These are phyloP conservation scores for Sisyra terminalis DNA, from an alignment of 2,888 invertebrate species.

Conservation along the genomic window DNA sequence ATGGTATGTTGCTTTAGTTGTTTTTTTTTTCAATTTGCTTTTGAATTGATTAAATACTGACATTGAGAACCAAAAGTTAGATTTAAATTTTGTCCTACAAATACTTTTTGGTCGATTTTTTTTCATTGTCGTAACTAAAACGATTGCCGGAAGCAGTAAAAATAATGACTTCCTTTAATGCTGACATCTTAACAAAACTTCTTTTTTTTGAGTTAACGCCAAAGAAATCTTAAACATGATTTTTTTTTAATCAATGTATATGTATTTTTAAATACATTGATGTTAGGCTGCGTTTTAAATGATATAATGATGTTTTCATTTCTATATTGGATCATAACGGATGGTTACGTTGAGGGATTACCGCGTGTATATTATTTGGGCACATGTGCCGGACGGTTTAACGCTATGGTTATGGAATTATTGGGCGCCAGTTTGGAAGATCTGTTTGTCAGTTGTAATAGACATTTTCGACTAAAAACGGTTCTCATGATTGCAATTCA, in stretches of 20 bases:
- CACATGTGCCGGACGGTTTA: slow-evolving; percentile 98
- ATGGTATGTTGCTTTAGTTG: slow-evolving; percentile 48
- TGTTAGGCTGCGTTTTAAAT: no score
- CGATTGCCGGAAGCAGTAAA: background rate
- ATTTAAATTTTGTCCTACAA: background rate
- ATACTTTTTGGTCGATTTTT: background rate
- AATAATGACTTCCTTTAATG: background rate
- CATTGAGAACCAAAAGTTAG: background rate
- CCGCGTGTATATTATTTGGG: slow-evolving; percentile 99
- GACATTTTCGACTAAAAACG: slow-evolving; percentile 58
- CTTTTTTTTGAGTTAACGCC: no score
- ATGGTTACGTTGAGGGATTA: slow-evolving; percentile 62
- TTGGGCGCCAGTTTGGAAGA: slow-evolving; percentile 98
- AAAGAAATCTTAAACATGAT: background rate
- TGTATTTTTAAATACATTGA: background rate
- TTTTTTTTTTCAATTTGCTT: slow-evolving; percentile 2
- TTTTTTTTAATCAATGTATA: background rate
- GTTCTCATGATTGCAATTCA: slow-evolving; percentile 57
- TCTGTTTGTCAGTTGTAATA: slow-evolving; percentile 97
- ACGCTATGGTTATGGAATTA: slow-evolving; percentile 98
- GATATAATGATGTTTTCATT: no score
- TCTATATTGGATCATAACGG: background rate
- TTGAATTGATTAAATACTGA: background rate
- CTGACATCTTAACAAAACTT: background rate
- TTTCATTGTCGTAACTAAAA: background rate